phyloP scores from a whole-genome alignment of 2,797 vertebrate genomes.

The Argyrosomus regius region DNA sequence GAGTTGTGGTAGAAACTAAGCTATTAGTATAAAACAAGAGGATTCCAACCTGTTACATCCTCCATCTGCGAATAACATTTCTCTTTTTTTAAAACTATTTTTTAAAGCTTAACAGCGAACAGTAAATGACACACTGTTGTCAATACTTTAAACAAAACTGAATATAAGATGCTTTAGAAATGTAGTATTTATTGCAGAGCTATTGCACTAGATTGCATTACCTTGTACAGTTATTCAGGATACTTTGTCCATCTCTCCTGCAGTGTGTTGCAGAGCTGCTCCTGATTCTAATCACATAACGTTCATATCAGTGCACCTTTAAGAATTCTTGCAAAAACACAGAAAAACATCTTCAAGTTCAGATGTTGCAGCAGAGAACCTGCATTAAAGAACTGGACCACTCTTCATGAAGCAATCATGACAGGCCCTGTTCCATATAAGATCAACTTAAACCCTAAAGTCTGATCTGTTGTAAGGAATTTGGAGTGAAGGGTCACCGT shows the following conservation, averaged over 20 bases:
- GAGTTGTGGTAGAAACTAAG: constrained; percentile 8
- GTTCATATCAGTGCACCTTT: neutral
- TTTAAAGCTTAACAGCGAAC: constrained; percentile 15
- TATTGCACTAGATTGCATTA: constrained; percentile 62
- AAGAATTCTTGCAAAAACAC: neutral
- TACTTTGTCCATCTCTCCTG: constrained; percentile 42
- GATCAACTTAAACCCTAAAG: constrained; percentile 62
- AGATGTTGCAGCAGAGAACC: neutral
- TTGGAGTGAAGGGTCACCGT: constrained; percentile 45
- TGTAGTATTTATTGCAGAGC: constrained; percentile 30
- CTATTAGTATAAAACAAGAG: neutral
- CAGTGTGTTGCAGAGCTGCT: constrained; percentile 31
- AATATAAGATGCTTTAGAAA: constrained; percentile 18
- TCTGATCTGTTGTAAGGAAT: constrained; percentile 54
- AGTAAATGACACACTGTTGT: constrained; percentile 22
- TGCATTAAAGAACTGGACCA: constrained; percentile 10
- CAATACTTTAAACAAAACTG: constrained; percentile 45
- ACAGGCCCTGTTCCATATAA: constrained; percentile 34
- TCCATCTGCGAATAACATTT: constrained; percentile 10
- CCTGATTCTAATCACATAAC: constrained; percentile 25
- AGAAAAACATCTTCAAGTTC: neutral
- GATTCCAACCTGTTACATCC: neutral
- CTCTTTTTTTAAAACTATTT: constrained; percentile 13
- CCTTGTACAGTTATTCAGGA: constrained; percentile 30
- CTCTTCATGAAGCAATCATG: constrained; percentile 37